These are phyloP conservation scores for Nematolebias whitei DNA, from an alignment of 2,113 vertebrate species.

Conservation along the genomic window DNA sequence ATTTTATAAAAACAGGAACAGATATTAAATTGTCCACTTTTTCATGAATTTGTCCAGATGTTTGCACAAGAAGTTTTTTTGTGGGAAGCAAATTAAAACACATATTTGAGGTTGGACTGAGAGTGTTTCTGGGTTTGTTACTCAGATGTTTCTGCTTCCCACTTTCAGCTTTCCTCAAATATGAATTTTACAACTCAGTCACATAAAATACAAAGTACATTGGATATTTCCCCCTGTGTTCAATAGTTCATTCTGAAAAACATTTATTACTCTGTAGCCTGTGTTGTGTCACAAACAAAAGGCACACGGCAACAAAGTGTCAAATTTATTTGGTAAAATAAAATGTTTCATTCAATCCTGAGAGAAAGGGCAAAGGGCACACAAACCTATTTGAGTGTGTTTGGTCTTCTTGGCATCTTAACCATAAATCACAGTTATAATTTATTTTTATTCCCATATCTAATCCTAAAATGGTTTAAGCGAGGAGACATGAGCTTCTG, in stretches of 20 bases:
- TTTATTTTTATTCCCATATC: too few species aligned
- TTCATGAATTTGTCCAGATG: not conserved
- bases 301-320: not conserved
- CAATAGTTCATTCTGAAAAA: not conserved
- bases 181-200: not conserved
- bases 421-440: too few species aligned
- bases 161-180: not conserved
- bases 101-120: conserved; percentile 6
- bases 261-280: not conserved
- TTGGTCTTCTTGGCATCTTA: too few species aligned
- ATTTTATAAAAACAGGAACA: too few species aligned
- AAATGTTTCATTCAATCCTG: not conserved
- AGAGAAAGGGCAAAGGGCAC: not conserved
- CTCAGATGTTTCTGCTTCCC: conserved; percentile 7
- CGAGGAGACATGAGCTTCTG: conserved; percentile 6
- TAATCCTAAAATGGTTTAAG: conserved; percentile 17
- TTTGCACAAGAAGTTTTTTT: not conserved
- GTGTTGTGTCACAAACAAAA: not conserved
- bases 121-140: conserved; percentile 5
- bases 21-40: not conserved
- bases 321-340: not conserved
- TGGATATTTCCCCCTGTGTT: too few species aligned
- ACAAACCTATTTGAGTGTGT: not conserved
- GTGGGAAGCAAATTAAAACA: not conserved
- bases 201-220: too few species aligned